These are phyloP conservation scores for Muntiacus reevesi DNA, from an alignment of 2,113 vertebrate species.

Conservation along the genomic window DNA sequence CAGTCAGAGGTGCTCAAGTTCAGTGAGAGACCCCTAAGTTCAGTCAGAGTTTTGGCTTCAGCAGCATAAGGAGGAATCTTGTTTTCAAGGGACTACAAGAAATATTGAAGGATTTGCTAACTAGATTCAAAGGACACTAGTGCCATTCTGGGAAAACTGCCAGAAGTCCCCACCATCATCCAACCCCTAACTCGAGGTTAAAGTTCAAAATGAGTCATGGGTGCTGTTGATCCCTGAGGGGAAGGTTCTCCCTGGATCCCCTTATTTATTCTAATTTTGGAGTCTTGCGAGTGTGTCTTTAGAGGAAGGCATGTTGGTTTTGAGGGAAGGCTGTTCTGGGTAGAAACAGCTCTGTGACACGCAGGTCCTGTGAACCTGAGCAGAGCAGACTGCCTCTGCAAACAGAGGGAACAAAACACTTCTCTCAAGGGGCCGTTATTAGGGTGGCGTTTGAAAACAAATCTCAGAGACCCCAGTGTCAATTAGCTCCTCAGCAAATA, in stretches of 20 bases:
- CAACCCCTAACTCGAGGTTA: background rate
- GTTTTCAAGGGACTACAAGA: background rate
- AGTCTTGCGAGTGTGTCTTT: fast-evolving
- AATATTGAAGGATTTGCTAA: background rate
- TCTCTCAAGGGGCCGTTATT: fast-evolving
- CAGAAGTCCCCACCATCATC: background rate
- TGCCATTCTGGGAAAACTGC: background rate
- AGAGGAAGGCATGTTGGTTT: background rate
- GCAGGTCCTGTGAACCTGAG: background rate
- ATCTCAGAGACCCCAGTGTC: background rate
- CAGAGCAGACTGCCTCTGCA: background rate
- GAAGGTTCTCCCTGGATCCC: fast-evolving
- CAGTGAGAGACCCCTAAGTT: background rate
- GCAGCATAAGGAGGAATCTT: background rate
- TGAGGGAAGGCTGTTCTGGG: background rate
- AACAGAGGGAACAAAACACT: fast-evolving
- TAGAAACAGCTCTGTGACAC: background rate
- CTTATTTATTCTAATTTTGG: fast-evolving
- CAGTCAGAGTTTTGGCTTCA: background rate
- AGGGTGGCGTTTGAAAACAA: background rate
- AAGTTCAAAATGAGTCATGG: background rate
- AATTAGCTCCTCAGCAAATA: background rate
- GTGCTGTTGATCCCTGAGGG: fast-evolving
- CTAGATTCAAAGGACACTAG: background rate
- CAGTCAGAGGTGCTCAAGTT: background rate